Evolutionary conservation across 2,797 vertebrate genomes (phyloP).

Genomic region (Phalloptychus januarius): DNA sequence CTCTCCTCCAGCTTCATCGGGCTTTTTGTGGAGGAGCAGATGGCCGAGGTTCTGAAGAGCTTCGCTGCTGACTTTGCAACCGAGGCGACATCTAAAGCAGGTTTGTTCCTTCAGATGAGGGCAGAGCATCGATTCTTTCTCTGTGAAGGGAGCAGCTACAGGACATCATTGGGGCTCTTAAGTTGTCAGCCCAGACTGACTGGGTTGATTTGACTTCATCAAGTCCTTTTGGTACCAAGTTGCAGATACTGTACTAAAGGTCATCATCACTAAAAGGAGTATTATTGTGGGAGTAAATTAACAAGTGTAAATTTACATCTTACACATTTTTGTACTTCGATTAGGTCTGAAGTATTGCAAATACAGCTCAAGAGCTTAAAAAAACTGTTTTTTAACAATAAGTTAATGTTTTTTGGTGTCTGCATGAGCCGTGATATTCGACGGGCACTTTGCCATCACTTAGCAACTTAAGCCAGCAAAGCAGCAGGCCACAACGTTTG

Average conservation of each 20-base stretch:
- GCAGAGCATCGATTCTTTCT: neutral
- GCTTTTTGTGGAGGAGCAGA: slow-evolving; percentile 96
- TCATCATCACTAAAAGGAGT: neutral
- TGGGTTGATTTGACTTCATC: neutral
- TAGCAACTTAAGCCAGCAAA: too few species aligned
- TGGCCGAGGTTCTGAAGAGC: slow-evolving; percentile 92
- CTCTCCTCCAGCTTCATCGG: slow-evolving; percentile 96
- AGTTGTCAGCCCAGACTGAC: neutral
- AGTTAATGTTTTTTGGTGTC: too few species aligned
- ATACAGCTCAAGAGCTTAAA: too few species aligned
- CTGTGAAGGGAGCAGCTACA: neutral
- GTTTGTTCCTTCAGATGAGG: slow-evolving; percentile 65
- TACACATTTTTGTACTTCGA: too few species aligned
- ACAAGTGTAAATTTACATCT: too few species aligned
- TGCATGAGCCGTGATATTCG: too few species aligned
- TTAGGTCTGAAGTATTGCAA: too few species aligned
- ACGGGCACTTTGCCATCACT: too few species aligned
- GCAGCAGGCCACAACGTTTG: too few species aligned
- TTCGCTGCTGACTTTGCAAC: slow-evolving; percentile 93
- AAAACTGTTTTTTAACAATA: too few species aligned
- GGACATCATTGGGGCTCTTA: neutral
- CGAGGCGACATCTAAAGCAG: slow-evolving; percentile 92
- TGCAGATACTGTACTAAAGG: neutral
- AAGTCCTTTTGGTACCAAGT: neutral
- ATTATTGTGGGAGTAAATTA: too few species aligned